phyloP scores from a whole-genome alignment of 2,797 vertebrate species.

The Macrochelys suwanniensis region DNA sequence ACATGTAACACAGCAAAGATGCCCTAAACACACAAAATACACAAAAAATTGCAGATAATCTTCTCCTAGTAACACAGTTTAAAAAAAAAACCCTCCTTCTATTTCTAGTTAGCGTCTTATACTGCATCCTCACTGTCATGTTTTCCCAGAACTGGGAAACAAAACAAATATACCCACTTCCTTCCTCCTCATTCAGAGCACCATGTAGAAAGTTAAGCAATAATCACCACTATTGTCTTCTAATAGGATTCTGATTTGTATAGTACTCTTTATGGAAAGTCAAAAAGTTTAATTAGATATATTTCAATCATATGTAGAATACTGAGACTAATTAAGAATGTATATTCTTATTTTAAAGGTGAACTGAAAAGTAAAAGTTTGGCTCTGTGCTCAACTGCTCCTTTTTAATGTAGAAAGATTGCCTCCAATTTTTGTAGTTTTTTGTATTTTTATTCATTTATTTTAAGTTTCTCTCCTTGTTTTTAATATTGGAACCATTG shows the following conservation, averaged over 20 bases:
- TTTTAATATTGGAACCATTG: neutral
- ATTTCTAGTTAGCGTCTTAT: neutral
- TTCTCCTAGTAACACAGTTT: neutral
- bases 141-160: neutral
- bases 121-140: neutral
- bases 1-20: neutral
- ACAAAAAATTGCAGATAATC: neutral
- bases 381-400: neutral
- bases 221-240: neutral
- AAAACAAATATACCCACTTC: neutral
- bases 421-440: neutral
- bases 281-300: neutral
- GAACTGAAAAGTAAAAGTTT: neutral
- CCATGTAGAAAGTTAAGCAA: neutral
- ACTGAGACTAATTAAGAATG: neutral
- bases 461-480: neutral
- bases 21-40: neutral
- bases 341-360: neutral
- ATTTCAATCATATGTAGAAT: neutral
- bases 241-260: neutral
- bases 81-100: neutral
- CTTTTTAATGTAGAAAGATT: neutral
- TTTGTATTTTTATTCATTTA: neutral
- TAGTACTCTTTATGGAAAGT: constrained; percentile 7
- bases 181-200: neutral